phyloP scores from a whole-genome alignment of 2,888 invertebrate genomes.

The Doris montereyensis region DNA sequence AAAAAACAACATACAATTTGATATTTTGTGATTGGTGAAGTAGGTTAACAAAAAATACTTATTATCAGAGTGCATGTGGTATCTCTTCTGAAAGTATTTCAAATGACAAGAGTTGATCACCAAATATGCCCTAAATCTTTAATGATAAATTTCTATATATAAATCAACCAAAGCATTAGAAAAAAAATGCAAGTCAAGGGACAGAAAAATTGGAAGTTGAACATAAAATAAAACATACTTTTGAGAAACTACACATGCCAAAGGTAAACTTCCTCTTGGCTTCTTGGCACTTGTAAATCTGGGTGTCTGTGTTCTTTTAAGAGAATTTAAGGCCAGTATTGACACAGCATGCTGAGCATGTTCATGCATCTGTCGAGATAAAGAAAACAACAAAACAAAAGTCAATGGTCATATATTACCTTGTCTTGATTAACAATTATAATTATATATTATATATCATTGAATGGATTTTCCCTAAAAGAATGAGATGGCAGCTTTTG shows the following conservation, averaged over 20 bases:
- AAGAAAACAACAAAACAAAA: no score
- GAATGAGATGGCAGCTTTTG: no score
- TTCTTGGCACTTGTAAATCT: slow-evolving; percentile 47
- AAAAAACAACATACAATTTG: slow-evolving; percentile 2
- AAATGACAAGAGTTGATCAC: no score
- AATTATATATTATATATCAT: no score
- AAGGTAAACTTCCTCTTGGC: slow-evolving; percentile 84
- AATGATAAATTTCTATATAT: no score
- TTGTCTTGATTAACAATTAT: no score
- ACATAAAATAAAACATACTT: slow-evolving; percentile 77
- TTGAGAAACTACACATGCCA: slow-evolving; percentile 86
- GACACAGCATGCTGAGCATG: slow-evolving; percentile 87
- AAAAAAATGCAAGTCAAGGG: neutral
- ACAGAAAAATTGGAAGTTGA: neutral
- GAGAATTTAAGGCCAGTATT: slow-evolving; percentile 86
- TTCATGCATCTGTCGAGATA: slow-evolving; percentile 86
- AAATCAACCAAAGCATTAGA: neutral
- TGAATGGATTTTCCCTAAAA: no score
- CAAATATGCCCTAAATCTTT: no score
- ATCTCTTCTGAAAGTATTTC: no score
- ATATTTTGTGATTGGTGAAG: neutral
- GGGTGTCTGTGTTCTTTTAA: slow-evolving; percentile 81
- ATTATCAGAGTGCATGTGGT: no score
- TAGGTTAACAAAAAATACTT: no score
- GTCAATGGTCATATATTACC: no score